phyloP scores from a whole-genome alignment of 2,888 invertebrate genomes.

The Apoda limacodes region DNA sequence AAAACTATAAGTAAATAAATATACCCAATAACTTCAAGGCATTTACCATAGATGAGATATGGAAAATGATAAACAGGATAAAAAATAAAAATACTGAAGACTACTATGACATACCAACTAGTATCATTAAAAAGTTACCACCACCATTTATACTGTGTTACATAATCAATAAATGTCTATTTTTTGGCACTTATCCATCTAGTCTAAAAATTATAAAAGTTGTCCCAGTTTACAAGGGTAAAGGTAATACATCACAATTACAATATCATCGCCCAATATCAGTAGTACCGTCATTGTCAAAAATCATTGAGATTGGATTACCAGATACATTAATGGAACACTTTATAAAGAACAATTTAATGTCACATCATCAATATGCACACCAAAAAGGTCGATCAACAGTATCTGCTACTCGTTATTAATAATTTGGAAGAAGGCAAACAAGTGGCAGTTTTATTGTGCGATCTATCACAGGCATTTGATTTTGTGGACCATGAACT shows the following conservation, averaged over 20 bases:
- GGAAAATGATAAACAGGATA: no score
- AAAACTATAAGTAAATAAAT: no score
- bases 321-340: background rate
- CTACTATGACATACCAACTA: no score
- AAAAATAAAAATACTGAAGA: no score
- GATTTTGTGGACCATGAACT: background rate
- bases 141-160: no score
- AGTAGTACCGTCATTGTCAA: background rate
- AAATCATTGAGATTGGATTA: background rate
- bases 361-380: background rate
- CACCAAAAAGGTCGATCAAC: background rate
- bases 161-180: no score
- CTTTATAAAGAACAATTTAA: background rate
- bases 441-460: background rate
- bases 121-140: no score
- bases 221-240: conserved; percentile 1
- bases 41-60: no score
- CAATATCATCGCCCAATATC: conserved; percentile 2
- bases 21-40: no score
- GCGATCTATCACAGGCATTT: conserved; percentile 1
- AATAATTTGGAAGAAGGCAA: background rate
- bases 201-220: background rate
- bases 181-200: no score
- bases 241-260: background rate
- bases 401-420: background rate